Evolutionary conservation across 2,888 invertebrate species (phyloP), one percentile per base, ranked within the genome.

Genomic region (Ferrisia virgata): DNA sequence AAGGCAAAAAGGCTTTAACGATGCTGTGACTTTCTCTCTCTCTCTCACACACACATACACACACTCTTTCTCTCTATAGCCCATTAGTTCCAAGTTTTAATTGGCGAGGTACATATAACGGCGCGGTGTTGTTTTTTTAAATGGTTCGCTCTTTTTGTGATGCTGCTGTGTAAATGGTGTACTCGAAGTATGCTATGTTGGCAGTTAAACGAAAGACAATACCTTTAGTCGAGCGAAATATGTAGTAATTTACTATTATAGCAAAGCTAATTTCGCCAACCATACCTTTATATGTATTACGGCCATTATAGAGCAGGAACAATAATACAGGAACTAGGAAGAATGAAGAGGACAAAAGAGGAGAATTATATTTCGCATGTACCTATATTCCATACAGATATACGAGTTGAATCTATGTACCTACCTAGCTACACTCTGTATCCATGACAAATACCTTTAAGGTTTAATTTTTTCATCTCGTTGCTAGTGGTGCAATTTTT

Each of bases 181-280:
- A 13, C 53, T 53, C n/a, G n/a, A n/a, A n/a, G n/a, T n/a, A n/a
- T n/a, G 53, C 22, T 18, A 64, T 64, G 64, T 64, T 64, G 64
- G 64, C 28, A 64, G 64, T 31, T 64, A 3, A 64, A 64, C 31
- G 28, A 64, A 28, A 64, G 64, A 64, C 64, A 64, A 64, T 64
- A 28, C 64, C 64, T 64, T 64, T 64, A 64, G 64, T 64, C 13
- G 31, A 64, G 64, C 64, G 64, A 64, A 64, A 64, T 64, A 64
- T 64, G 64, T 64, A 64, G 64, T 64, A 64, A 64, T 64, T 64
- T 64, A 64, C 64, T 64, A 64, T 64, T 53, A 22, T 53, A 53
- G 53, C 28, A 28, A 64, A 64, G 64, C 64, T 64, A 64, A 64
- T 64, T 64, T 64, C 64, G 64, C 28, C 64, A 53, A 22, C 18